Conservation (phyloP, 2,797 vertebrate species). For the Scomberomorus guttatus region DNA sequence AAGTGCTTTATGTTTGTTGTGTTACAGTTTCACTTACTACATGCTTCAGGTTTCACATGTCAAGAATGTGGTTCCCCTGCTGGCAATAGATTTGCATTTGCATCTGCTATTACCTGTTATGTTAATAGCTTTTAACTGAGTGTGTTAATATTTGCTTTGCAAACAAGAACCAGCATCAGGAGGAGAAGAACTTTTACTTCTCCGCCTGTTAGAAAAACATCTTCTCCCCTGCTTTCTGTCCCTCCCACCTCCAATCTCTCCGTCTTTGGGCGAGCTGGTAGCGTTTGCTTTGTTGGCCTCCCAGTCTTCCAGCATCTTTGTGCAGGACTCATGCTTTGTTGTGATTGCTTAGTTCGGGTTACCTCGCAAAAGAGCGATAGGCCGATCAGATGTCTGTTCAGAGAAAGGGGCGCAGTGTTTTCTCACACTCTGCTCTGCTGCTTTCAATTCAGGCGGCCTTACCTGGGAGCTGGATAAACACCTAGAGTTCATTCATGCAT, state of each 20-base stretch:
- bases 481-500: slow-evolving; percentile 26
- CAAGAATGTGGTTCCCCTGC: slow-evolving; percentile 24
- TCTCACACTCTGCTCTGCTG: slow-evolving; percentile 82
- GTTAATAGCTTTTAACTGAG: slow-evolving; percentile 40
- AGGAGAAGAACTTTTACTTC: slow-evolving; percentile 23
- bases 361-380: slow-evolving; percentile 67
- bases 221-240: slow-evolving; percentile 13
- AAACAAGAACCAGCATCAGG: slow-evolving; percentile 57
- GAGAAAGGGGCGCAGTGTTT: slow-evolving; percentile 82
- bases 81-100: slow-evolving; percentile 42
- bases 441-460: slow-evolving; percentile 54
- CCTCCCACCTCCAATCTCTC: slow-evolving; percentile 29
- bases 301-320: slow-evolving; percentile 70
- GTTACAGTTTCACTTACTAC: slow-evolving; percentile 8
- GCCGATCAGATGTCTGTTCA: slow-evolving; percentile 78
- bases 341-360: slow-evolving; percentile 81
- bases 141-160: slow-evolving; percentile 71
- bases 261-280: slow-evolving; percentile 44
- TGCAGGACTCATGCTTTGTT: slow-evolving; percentile 81
- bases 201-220: slow-evolving; percentile 35
- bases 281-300: slow-evolving; percentile 51
- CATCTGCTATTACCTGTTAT: slow-evolving; percentile 55
- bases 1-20: neutral
- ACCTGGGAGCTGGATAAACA: slow-evolving; percentile 67
- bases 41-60: slow-evolving; percentile 18